Base-by-base conservation (phyloP, 2,888 invertebrate species). In the Octonoba sinensis region DNA sequence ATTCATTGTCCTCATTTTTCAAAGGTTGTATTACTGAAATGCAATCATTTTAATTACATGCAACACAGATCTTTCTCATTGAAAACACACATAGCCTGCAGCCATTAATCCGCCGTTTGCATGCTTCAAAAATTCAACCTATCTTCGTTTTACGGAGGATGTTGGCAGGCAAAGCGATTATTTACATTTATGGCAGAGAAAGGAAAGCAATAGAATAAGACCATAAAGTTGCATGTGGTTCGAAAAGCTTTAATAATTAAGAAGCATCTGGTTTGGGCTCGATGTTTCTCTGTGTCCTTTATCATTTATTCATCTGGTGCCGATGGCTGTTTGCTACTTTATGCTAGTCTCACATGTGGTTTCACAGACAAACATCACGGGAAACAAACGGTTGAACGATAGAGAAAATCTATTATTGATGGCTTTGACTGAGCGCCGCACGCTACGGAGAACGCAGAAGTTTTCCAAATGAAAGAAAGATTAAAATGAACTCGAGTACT, bases 321-420 rank as follows among this genome's bases (percentile, higher is more conserved):
- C 56, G 69, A 36, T n/a, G 69, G 69, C 69, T 69, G 56, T 69
- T 56, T 69, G 56, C 69, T 56, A 56, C 56, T 56, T 69, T 69
- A 69, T 69, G 54, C 36, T 8, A 13, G 54, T 44, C 27, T 56
- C 56, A 69, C 56, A 54, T 36, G 69, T 56, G 69, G 56, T 56
- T 69, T 56, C 20, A 18, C 24, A 24, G 56, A 44, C 27, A 69
- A 54, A 69, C 47, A 69, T 69, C 69, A 44, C 27, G 56, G 69
- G 56, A 69, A 44, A 18, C 49, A 24, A 66, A n/a, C 56, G 15
- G 36, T 56, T 36, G 56, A 69, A 22, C 56, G 56, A 44, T 54
- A 56, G 20, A 36, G 69, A 36, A 51, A 56, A 69, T 54, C 56
- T 54, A 69, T 56, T 69, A 69, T 57, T 69, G 69, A 69, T 69